phyloP scores from a whole-genome alignment of 2,113 vertebrate genomes.

The Geococcyx californianus region DNA sequence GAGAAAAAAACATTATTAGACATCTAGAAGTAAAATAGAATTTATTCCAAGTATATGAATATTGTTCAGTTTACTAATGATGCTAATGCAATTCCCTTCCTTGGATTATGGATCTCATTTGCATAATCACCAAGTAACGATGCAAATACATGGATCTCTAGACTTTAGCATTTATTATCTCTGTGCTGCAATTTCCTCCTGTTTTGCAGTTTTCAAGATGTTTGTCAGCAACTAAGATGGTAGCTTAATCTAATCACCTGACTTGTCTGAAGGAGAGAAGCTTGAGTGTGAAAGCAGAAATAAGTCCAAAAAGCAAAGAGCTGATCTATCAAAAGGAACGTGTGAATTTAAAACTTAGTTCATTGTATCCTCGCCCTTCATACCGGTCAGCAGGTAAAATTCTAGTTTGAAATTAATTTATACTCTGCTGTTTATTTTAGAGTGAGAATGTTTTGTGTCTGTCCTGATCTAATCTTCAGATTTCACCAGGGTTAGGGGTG shows the following conservation, averaged over 20 bases:
- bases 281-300: not conserved
- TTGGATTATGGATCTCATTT: not conserved
- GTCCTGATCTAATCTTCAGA: not conserved
- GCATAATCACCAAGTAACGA: not conserved
- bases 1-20: not conserved
- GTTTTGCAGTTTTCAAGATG: not conserved
- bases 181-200: not conserved
- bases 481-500: rapidly evolving
- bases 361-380: not conserved
- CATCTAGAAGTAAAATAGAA: not conserved
- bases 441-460: not conserved
- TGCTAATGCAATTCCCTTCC: not conserved
- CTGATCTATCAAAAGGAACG: not conserved
- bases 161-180: not conserved
- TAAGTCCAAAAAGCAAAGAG: not conserved
- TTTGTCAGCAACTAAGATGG: not conserved
- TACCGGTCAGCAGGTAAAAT: not conserved
- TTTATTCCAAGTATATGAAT: not conserved
- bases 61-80: not conserved
- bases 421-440: not conserved
- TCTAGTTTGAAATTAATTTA: not conserved
- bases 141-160: not conserved
- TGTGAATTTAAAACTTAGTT: not conserved
- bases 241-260: not conserved
- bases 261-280: not conserved